Evolutionary conservation across 2,888 invertebrate species (phyloP).

Genomic region (Tachina lurida): DNA sequence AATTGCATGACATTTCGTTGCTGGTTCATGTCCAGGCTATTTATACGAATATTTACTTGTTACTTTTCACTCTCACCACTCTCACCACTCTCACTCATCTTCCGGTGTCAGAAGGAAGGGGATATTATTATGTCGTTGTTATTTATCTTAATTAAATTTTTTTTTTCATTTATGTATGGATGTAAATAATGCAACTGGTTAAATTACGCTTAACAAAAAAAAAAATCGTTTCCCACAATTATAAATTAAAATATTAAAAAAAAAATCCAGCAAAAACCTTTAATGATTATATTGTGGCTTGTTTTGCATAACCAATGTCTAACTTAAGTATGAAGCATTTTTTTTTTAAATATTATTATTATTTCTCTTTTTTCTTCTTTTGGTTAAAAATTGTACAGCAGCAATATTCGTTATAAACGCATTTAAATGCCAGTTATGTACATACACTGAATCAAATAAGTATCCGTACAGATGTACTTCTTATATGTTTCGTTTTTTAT

Average conservation of each 20-base stretch:
- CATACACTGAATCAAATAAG: no score
- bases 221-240: background rate
- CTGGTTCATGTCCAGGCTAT: slow-evolving; percentile 8
- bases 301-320: background rate
- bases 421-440: slow-evolving; percentile 1
- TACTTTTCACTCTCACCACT: background rate
- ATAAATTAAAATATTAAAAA: background rate
- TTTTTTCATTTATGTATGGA: slow-evolving; percentile 1
- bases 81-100: background rate
- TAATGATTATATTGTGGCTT: background rate
- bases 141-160: background rate
- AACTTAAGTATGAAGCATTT: slow-evolving; percentile 18
- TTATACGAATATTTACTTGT: background rate
- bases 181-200: background rate
- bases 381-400: background rate
- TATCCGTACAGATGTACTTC: no score
- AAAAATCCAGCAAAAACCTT: slow-evolving; percentile 5
- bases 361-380: background rate
- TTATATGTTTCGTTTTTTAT: no score
- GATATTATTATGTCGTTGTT: slow-evolving; percentile 9
- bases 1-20: background rate
- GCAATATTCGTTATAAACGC: background rate
- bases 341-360: background rate
- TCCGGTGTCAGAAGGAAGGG: background rate
- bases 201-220: slow-evolving; percentile 5